phyloP scores from a whole-genome alignment of 2,797 vertebrate genomes.

The Labeo calbasu region DNA sequence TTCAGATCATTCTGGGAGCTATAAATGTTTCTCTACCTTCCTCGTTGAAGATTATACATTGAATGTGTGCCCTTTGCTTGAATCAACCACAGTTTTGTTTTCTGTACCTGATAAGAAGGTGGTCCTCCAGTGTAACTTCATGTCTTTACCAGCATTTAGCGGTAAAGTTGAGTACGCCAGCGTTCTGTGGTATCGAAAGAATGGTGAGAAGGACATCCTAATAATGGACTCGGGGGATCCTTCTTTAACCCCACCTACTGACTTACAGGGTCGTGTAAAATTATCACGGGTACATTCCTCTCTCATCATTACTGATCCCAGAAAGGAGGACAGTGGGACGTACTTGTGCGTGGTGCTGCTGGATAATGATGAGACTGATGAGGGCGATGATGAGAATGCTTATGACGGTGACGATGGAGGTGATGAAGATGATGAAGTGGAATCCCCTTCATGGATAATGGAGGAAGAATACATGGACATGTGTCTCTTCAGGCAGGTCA shows the following conservation, averaged over 20 bases:
- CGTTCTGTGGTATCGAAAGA: constrained; percentile 72
- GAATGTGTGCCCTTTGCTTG: constrained; percentile 64
- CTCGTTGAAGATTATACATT: constrained; percentile 64
- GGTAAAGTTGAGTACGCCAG: neutral
- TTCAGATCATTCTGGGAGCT: constrained; percentile 64
- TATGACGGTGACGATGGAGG: neutral
- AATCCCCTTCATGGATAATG: neutral
- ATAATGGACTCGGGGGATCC: constrained; percentile 61
- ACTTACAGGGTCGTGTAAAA: constrained; percentile 61
- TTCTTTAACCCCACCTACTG: constrained; percentile 47
- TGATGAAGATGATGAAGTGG: neutral
- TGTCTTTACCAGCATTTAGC: neutral
- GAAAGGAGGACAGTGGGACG: constrained; percentile 52
- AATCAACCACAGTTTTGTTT: neutral
- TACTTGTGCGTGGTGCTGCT: constrained; percentile 71
- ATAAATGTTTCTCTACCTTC: constrained; percentile 65
- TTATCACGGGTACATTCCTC: constrained; percentile 44
- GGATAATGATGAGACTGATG: neutral
- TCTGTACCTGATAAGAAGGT: neutral
- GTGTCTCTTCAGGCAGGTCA: constrained; percentile 70
- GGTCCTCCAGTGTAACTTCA: constrained; percentile 8
- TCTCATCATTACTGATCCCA: constrained; percentile 62
- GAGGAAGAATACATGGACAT: neutral
- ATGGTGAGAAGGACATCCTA: constrained; percentile 38
- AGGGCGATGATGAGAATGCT: neutral